These are phyloP conservation scores for Oreochromis mossambicus DNA, from an alignment of 2,797 vertebrate species.

Conservation along the genomic window DNA sequence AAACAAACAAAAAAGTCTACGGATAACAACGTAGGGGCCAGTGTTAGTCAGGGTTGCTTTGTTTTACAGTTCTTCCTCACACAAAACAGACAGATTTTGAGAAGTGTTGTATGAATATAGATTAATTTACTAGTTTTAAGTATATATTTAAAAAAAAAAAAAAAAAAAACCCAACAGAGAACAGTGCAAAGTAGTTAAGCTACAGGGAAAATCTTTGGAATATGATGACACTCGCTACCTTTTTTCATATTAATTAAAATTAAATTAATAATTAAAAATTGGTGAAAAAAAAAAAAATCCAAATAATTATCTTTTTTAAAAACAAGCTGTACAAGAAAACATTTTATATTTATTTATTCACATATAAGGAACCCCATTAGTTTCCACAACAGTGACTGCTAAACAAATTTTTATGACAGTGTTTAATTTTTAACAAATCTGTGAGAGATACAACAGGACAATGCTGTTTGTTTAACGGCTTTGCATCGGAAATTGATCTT, in stretches of 20 bases:
- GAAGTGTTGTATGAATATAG: neutral
- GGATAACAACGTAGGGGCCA: neutral
- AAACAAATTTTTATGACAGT: neutral
- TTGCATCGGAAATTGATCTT: neutral
- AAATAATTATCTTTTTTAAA: neutral
- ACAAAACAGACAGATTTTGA: neutral
- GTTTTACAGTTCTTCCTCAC: neutral
- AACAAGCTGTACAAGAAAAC: neutral
- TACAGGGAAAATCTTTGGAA: rapidly evolving
- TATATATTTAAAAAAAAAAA: neutral
- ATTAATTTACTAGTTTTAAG: neutral
- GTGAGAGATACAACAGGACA: neutral
- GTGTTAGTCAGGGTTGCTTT: neutral
- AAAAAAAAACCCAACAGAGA: neutral
- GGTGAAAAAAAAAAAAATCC: neutral
- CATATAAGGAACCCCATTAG: neutral
- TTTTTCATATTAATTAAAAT: too few relatives aligned
- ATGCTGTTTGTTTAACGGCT: neutral
- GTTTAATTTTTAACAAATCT: neutral
- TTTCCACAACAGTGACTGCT: neutral
- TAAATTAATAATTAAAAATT: neutral
- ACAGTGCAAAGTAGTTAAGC: neutral
- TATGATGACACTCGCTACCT: neutral
- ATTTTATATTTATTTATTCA: neutral
- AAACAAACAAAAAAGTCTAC: neutral